Evolutionary conservation across 1,140 invertebrate genomes (phyloP).

Genomic region (Ceratosolen solmsi): DNA sequence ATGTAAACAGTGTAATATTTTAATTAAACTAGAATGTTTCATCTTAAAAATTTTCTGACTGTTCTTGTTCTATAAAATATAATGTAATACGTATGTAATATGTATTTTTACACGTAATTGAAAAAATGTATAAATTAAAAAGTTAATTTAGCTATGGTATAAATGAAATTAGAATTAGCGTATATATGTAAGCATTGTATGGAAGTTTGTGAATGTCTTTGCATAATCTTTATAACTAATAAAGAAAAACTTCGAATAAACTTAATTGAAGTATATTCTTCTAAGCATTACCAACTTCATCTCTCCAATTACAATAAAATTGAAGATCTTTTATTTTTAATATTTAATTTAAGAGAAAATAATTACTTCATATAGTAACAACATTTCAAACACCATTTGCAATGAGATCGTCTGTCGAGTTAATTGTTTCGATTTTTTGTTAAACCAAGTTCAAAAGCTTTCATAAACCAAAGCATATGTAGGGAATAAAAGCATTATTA

Average conservation of each 20-base stretch:
- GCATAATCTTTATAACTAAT: slow-evolving; percentile 48
- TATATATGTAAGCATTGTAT: slow-evolving; percentile 40
- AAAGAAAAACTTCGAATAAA: slow-evolving; percentile 28
- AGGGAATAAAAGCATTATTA: too few relatives aligned
- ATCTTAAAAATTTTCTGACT: not conserved
- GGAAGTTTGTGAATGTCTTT: slow-evolving; percentile 42
- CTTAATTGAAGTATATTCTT: not conserved
- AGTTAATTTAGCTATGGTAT: not conserved
- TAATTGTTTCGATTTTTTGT: too few relatives aligned
- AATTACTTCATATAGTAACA: too few relatives aligned
- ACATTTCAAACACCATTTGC: too few relatives aligned
- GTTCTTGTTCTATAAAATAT: not conserved
- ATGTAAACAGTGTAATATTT: not conserved
- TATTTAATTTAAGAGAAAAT: too few relatives aligned
- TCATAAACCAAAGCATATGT: too few relatives aligned
- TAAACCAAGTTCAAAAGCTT: too few relatives aligned
- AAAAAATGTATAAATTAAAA: slow-evolving; percentile 11
- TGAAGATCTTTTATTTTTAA: too few relatives aligned
- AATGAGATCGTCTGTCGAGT: too few relatives aligned
- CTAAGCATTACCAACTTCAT: not conserved
- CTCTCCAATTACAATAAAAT: not conserved
- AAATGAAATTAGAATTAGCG: slow-evolving; percentile 16
- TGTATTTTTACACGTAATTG: slow-evolving; percentile 45
- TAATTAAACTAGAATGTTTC: not conserved
- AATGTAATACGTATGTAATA: slow-evolving; percentile 29